These are phyloP conservation scores for Procavia capensis DNA, from an alignment of 2,113 vertebrate genomes.

Conservation along the genomic window DNA sequence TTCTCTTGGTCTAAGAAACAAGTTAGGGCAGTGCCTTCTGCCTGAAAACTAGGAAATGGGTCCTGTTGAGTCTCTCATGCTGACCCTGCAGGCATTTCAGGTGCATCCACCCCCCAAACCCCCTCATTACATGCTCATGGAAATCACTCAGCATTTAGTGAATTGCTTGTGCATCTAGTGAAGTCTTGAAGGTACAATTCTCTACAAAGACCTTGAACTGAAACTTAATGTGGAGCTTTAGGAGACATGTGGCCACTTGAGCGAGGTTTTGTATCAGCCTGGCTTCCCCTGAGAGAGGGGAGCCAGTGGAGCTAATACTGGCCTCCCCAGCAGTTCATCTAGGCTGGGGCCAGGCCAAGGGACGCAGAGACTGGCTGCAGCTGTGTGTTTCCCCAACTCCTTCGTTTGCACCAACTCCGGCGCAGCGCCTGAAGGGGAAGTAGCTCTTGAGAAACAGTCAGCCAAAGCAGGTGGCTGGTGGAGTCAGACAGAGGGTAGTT, in stretches of 20 bases:
- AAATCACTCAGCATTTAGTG: not conserved
- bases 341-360: not conserved
- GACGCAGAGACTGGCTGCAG: slow-evolving; percentile 15
- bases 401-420: slow-evolving; percentile 48
- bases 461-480: slow-evolving; percentile 45
- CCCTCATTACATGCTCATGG: not conserved
- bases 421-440: slow-evolving; percentile 64
- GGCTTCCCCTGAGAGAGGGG: not conserved
- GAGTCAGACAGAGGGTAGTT: not conserved
- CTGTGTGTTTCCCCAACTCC: slow-evolving; percentile 61
- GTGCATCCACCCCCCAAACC: not conserved
- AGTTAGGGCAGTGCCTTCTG: slow-evolving; percentile 61
- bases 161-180: not conserved
- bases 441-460: slow-evolving; percentile 13
- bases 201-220: not conserved
- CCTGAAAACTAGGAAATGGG: slow-evolving; percentile 24
- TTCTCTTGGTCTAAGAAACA: slow-evolving; percentile 53
- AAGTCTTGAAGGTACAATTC: not conserved
- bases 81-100: not conserved
- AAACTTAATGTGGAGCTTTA: not conserved
- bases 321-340: not conserved
- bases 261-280: not conserved
- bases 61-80: not conserved
- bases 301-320: not conserved
- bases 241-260: not conserved